Conservation (phyloP, 2,113 vertebrate genomes). For the Oostethus manadensis region DNA sequence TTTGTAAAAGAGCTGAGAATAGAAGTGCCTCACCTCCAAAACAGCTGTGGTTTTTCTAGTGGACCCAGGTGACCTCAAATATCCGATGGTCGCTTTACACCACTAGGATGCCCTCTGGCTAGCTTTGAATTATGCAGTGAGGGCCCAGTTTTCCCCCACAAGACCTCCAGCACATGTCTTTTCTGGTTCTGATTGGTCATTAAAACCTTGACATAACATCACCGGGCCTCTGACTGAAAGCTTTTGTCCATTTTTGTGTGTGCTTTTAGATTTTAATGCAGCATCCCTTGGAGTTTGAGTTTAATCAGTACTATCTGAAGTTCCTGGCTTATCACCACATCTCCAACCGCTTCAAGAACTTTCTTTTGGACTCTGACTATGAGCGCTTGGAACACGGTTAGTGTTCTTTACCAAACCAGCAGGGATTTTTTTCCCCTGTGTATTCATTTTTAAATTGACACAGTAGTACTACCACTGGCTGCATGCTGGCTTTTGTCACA, state of each 20-base stretch:
- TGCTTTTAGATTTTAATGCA: constrained; percentile 85
- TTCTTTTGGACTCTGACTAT: constrained; percentile 97
- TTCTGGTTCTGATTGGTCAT: constrained; percentile 49
- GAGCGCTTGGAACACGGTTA: constrained; percentile 95
- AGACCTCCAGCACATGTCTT: constrained; percentile 14
- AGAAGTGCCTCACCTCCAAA: constrained; percentile 85
- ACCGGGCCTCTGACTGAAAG: constrained; percentile 23
- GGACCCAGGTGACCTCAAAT: constrained; percentile 86
- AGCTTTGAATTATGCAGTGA: constrained; percentile 39
- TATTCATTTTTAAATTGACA: neutral
- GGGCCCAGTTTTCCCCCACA: constrained; percentile 52
- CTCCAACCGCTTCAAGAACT: constrained; percentile 97
- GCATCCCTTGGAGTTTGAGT: constrained; percentile 95
- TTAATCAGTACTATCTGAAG: constrained; percentile 97
- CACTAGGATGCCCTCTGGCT: constrained; percentile 29
- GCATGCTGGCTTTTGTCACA: no score
- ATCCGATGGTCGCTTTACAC: constrained; percentile 43
- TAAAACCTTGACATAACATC: constrained; percentile 19
- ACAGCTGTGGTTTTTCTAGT: constrained; percentile 95
- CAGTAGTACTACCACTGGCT: no score
- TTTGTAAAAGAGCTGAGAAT: constrained; percentile 79
- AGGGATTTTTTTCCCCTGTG: neutral
- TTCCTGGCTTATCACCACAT: constrained; percentile 97
- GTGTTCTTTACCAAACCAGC: constrained; percentile 48
- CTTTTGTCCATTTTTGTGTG: constrained; percentile 18